These are phyloP conservation scores for Pollenia angustigena DNA, from an alignment of 2,888 invertebrate species.

Conservation along the genomic window DNA sequence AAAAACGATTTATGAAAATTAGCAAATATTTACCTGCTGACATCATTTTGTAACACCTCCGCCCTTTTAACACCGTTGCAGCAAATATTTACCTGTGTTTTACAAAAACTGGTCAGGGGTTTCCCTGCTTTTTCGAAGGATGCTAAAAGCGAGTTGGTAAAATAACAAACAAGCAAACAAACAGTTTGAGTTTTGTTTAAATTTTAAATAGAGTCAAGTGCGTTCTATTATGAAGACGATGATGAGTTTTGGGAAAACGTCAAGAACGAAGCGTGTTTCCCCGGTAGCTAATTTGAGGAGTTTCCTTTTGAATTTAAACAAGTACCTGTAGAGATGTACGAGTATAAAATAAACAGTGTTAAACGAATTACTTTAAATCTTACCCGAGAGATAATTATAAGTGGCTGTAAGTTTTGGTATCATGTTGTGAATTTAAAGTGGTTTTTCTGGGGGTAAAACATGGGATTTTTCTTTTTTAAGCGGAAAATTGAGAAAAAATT, in stretches of 20 bases:
- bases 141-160: slow-evolving; percentile 39
- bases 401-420: slow-evolving; percentile 15
- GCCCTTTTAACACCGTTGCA: slow-evolving; percentile 8
- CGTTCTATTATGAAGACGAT: slow-evolving; percentile 33
- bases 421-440: slow-evolving; percentile 56
- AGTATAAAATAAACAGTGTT: slow-evolving; percentile 35
- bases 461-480: background rate
- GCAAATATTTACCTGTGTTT: slow-evolving; percentile 76
- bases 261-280: slow-evolving; percentile 43
- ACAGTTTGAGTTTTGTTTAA: slow-evolving; percentile 50
- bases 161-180: slow-evolving; percentile 47
- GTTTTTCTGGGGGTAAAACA: background rate
- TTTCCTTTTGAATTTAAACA: slow-evolving; percentile 52
- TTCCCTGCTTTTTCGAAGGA: slow-evolving; percentile 32
- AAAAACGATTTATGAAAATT: slow-evolving; percentile 50
- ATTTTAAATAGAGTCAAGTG: slow-evolving; percentile 81
- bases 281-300: slow-evolving; percentile 63
- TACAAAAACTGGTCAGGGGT: slow-evolving; percentile 72
- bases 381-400: background rate
- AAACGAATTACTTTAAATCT: slow-evolving; percentile 15
- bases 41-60: slow-evolving; percentile 64
- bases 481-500: background rate
- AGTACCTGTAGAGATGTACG: slow-evolving; percentile 65
- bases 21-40: slow-evolving; percentile 80
- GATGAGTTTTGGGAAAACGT: slow-evolving; percentile 32